Evolutionary conservation across 2,888 invertebrate genomes (phyloP).

Genomic region (Plutella xylostella): DNA sequence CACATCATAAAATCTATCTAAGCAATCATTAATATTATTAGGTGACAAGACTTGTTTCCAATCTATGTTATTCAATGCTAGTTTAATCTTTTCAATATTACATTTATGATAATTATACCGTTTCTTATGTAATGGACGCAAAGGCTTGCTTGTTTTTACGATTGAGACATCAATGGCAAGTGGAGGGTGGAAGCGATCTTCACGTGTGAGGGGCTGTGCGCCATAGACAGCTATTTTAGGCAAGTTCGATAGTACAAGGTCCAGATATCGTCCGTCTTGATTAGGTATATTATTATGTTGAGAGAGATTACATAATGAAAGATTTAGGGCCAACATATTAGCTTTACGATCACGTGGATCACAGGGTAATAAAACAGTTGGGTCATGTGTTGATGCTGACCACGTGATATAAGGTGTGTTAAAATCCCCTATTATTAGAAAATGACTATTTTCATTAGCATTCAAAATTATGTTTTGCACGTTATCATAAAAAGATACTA

Average conservation of each 20-base stretch:
- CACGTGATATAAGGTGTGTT: constrained; percentile 2
- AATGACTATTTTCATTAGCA: background rate
- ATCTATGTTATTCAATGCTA: too few species aligned
- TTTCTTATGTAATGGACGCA: too few species aligned
- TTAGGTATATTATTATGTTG: constrained; percentile 4
- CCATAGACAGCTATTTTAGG: too few species aligned
- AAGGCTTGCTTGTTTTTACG: too few species aligned
- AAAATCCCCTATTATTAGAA: constrained; percentile 4
- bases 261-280: background rate
- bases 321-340: background rate
- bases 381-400: background rate
- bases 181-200: too few species aligned
- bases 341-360: background rate
- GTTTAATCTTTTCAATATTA: too few species aligned
- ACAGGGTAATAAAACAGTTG: background rate
- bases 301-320: background rate
- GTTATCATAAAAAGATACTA: background rate
- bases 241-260: background rate
- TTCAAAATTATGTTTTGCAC: background rate
- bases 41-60: too few species aligned
- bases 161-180: too few species aligned
- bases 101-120: too few species aligned
- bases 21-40: too few species aligned
- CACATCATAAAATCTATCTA: too few species aligned
- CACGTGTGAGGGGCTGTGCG: too few species aligned